Base-by-base conservation (phyloP, 2,113 vertebrate species). In the Megalops atlanticus region DNA sequence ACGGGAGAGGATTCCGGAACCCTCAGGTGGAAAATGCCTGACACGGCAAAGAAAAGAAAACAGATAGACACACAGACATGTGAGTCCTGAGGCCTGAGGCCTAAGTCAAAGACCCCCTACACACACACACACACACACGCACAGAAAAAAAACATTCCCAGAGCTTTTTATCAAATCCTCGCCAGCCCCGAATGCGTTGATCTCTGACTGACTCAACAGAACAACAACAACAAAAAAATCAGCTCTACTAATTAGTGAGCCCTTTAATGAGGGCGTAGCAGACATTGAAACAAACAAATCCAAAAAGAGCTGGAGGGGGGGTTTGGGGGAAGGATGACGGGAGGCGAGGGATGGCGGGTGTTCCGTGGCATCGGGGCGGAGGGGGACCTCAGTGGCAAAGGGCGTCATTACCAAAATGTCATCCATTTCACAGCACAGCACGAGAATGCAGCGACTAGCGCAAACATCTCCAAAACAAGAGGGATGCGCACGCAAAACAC, bases 21-120 rank as follows among this genome's bases (percentile, higher is more conserved):
- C 91, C 96, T 95, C 58, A 99, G 91, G 85, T 99, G 97, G 86
- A 98, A 99, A 87, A 98, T 98, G 90, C 97, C 98, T 99, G 82
- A 78, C 35, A 31, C n/a, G 8, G 16, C 11, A 52, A 31, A 16
- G 15, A 81, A 4, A 12, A 18, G 18, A 11, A 15, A 40, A 71
- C 11, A 47, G 14, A 43, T 27, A 12, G 38, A 8, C 11, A n/a
- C 45, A 49, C 8, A 49, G 12, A 31, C 1, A n/a, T 24, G 24
- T 43, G n/a, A 75, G n/a, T 41, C 49, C 15, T 54, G 49, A 27
- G 39, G 15, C 27, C 73, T 27, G 40, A 52, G 49, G n/a, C 45
- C 76, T 33, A 35, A 77, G 31, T 49, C 21, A 33, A 27, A 27
- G 10, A 24, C 24, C 24, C 31, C 3, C 31, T 11, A 24, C 85